These are phyloP conservation scores for Corydoras sp. DNA, from an alignment of 2,113 vertebrate species.

Conservation along the genomic window DNA sequence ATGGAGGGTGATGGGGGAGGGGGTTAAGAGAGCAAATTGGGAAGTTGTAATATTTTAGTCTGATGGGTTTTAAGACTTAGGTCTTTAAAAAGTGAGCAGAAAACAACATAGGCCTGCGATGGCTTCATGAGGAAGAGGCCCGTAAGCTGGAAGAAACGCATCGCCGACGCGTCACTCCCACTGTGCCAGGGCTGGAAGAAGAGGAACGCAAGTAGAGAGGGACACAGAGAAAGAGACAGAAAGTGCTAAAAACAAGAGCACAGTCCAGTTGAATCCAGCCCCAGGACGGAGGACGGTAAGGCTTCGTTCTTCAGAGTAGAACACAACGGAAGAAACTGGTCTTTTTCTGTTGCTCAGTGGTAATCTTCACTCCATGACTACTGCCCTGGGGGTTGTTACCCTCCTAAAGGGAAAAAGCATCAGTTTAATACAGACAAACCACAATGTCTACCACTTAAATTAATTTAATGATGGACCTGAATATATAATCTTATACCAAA, in stretches of 20 bases:
- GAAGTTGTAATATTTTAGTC: conserved; percentile 7
- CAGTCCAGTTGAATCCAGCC: conserved; percentile 72
- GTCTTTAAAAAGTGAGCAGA: conserved; percentile 21
- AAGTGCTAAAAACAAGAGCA: conserved; percentile 68
- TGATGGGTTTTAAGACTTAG: neutral
- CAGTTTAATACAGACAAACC: neutral
- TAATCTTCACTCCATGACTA: conserved; percentile 89
- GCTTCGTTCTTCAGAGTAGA: conserved; percentile 79
- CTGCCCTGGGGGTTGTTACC: conserved; percentile 85
- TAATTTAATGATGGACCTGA: neutral
- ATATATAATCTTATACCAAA: neutral
- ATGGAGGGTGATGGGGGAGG: too few species aligned
- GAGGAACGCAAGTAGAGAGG: conserved; percentile 21
- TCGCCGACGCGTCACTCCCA: conserved; percentile 48
- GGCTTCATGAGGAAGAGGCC: conserved; percentile 6
- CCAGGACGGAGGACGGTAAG: conserved; percentile 58
- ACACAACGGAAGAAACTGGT: conserved; percentile 92
- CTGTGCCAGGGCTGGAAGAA: conserved; percentile 34
- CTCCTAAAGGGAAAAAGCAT: conserved; percentile 67
- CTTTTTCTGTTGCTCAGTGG: conserved; percentile 88
- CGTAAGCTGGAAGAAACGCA: conserved; percentile 50
- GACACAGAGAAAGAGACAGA: conserved; percentile 36
- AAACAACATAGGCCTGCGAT: neutral
- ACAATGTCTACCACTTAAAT: neutral
- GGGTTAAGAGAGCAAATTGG: neutral